Conservation (phyloP, 2,797 vertebrate species). For the Lerista edwardsae region DNA sequence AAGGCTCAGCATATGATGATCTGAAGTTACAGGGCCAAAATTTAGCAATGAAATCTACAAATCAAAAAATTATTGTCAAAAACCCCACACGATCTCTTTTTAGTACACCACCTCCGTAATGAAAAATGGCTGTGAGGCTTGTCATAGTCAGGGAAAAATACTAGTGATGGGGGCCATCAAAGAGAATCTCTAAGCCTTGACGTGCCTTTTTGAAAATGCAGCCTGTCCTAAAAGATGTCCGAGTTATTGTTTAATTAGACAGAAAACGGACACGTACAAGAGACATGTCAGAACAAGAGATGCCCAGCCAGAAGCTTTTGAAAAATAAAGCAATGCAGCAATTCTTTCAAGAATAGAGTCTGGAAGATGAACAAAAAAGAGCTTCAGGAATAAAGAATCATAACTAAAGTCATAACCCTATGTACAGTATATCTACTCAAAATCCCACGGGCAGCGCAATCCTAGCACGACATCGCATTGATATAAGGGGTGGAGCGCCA, state of each 20-base stretch:
- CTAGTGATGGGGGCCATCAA: background rate
- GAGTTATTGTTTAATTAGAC: slow-evolving; percentile 68
- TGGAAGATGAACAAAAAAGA: background rate
- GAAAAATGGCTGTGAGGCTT: background rate
- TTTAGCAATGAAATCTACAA: too few species aligned
- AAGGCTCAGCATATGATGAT: background rate
- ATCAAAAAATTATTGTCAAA: background rate
- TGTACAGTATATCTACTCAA: too few species aligned
- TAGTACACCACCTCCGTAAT: background rate
- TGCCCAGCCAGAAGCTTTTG: slow-evolving; percentile 19
- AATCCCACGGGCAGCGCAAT: too few species aligned
- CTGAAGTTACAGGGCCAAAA: too few species aligned
- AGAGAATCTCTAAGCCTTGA: slow-evolving; percentile 29
- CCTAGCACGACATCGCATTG: too few species aligned
- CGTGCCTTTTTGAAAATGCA: slow-evolving; percentile 27
- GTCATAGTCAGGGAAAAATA: slow-evolving; percentile 16
- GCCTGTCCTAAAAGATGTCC: background rate
- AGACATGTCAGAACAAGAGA: slow-evolving; percentile 18
- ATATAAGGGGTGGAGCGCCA: too few species aligned
- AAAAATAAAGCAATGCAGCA: slow-evolving; percentile 1
- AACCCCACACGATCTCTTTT: background rate
- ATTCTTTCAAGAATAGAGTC: slow-evolving; percentile 38
- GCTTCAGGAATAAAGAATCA: slow-evolving; percentile 22
- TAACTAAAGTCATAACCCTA: background rate
- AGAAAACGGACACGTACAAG: slow-evolving; percentile 53